Evolutionary conservation across 2,888 invertebrate genomes (phyloP), one percentile per base, ranked within the genome.

Genomic region (Drosophila austrosaltans): DNA sequence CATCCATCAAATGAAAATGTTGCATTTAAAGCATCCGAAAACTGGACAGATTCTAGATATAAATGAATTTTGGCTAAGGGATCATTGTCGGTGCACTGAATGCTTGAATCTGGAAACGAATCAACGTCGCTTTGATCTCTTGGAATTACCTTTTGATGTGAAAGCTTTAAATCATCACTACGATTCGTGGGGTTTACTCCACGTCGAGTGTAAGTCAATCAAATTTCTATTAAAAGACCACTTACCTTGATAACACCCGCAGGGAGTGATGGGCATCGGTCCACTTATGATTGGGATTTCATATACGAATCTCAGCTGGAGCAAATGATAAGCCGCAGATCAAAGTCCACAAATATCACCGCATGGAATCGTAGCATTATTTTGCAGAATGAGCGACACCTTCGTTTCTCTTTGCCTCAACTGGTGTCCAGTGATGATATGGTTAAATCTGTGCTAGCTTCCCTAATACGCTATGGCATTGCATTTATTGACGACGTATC

Each of bases 41-140:
- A 84, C 77, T 16, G 77, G 81, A 5, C 79, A 82, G 66, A 58
- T 65, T 2, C 39, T 92, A 0, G 77, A 82, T 57, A 66, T 91
- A 2, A 70, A 89, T 59, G 64, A 87, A 60, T 89, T 86, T 77
- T 93, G 92, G 92, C 77, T 92, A n/a, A 87, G 93, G 2, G 93
- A 93, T 78, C 93, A 93, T 74, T 93, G 93, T 66, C 89, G 94
- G 69, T 95, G 96, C 87, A 66, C 88, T 0, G 82, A 90, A 36
- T 96, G 96, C 79, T 95, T 94, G 84, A 94, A 94, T 81, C 82
- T 90, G 0, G 91, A 91, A 32, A 95, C 95, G 0, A 93, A 93
- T 72, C 95, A 95, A 90, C 93, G 95, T 78, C 94, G 93, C 62
- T 91, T 92, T 36, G 94, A 94, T 89, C 91, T 95, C 56, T 78